Evolutionary conservation across 2,888 invertebrate genomes (phyloP).

Genomic region (Lithophane leautieri): DNA sequence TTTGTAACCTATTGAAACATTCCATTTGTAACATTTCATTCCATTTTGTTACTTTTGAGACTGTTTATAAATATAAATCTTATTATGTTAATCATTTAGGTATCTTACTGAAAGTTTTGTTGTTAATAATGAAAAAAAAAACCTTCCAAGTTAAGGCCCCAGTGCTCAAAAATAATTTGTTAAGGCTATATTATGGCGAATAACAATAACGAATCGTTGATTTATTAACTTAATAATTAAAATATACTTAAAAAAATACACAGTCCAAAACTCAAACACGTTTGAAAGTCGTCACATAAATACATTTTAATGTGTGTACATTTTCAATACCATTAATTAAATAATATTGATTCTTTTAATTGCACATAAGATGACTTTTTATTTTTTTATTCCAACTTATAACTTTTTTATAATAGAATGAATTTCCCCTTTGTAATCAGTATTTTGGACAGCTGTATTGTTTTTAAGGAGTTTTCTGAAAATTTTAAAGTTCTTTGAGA

Average conservation of each 20-base stretch:
- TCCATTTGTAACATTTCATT: slow-evolving; percentile 60
- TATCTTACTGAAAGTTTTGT: slow-evolving; percentile 43
- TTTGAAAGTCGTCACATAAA: slow-evolving; percentile 82
- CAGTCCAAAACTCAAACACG: slow-evolving; percentile 81
- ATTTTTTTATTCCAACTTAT: slow-evolving; percentile 39
- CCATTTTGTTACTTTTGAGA: slow-evolving; percentile 63
- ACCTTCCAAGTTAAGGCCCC: slow-evolving; percentile 72
- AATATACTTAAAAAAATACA: slow-evolving; percentile 72
- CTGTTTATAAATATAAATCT: slow-evolving; percentile 59
- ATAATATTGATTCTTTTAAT: slow-evolving; percentile 27
- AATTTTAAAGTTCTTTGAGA: slow-evolving; percentile 16
- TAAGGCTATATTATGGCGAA: slow-evolving; percentile 77
- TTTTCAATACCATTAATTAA: slow-evolving; percentile 78
- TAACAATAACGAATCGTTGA: slow-evolving; percentile 78
- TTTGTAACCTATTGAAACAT: slow-evolving; percentile 47
- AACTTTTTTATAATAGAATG: slow-evolving; percentile 29
- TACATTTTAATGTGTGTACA: slow-evolving; percentile 78
- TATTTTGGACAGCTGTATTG: slow-evolving; percentile 38
- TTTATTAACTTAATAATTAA: slow-evolving; percentile 72
- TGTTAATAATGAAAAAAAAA: slow-evolving; percentile 47
- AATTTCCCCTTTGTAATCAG: slow-evolving; percentile 18
- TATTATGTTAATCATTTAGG: slow-evolving; percentile 51
- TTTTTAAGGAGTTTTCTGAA: slow-evolving; percentile 34
- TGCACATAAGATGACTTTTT: slow-evolving; percentile 29
- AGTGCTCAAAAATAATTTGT: slow-evolving; percentile 88